Base-by-base conservation (phyloP, 2,888 invertebrate genomes). In the Lochmaea capreae region DNA sequence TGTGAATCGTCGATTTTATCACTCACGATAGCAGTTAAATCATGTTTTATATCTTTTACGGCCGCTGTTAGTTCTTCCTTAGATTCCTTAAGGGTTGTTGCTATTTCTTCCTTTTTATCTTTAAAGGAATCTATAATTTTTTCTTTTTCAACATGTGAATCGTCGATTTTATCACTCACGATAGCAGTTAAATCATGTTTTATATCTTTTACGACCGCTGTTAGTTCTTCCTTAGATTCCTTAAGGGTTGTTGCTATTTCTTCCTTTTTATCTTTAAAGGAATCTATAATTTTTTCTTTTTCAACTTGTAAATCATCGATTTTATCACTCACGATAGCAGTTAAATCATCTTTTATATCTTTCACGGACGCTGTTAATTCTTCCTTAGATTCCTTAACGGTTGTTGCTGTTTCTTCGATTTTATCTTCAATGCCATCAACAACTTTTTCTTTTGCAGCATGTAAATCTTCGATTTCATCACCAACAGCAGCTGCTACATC, bases 11-110 rank as follows among this genome's bases (percentile, higher is more conserved):
- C 42, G 12, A 18, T 43, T 43, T 12, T 12, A 33, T 65, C 14
- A 43, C 16, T 65, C 9, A 43, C 12, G 16, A 2, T 43, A 54
- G 14, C 18, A 66, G 61, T 22, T n/a, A 52, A n/a, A 16, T 16
- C 46, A 14, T 65, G 2, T 66, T 70, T 58, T 5, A 39, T 9
- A 46, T 14, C 49, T 67, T 67, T 61, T 42, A 14, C 52, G 0
- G n/a, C 66, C 2, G 43, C 39, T 67, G 3, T 59, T 46, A 66
- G 12, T 18, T 72, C 43, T 43, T 54, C 71, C 46, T 54, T 33
- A 12, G 43, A 46, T 52, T 65, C 39, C 43, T 70, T 26, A n/a
- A 10, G 16, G 8, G 14, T 57, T n/a, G 26, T 49, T 16, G 14
- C 10, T 52, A 67, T 33, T 33, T 33, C 33, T 33, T 33, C 8